Evolutionary conservation across 1,140 invertebrate genomes (phyloP), one percentile per base, ranked within the genome.

Genomic region (Plectrocnemia conspersa): DNA sequence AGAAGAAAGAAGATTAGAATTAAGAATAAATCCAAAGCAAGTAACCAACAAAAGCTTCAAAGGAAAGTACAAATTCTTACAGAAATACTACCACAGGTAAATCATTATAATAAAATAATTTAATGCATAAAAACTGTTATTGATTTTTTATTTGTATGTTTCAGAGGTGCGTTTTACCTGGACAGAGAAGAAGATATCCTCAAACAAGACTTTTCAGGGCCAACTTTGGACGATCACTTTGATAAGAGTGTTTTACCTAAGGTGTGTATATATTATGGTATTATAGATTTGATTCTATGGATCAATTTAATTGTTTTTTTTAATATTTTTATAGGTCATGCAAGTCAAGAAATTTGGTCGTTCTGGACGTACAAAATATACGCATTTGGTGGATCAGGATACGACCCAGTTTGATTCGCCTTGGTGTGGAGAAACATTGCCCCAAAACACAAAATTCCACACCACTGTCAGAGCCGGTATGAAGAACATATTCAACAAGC

Each of bases 341-440:
- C 97, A 99, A 80, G 97, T 99, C 1, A 99, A 99, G 74, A 99
- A 99, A 76, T 99, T 99, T 77, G 97, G 97, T 13, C 83, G 97
- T 11, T 97, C 96, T 55, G 96, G 96, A 16, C 82, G 97, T 45
- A 98, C 97, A 0, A 99, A 99, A 68, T 99, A 99, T 71, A 99
- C 97, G 3, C 97, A 99, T 77, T 79, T 99, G 64, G 94, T 99
- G 0, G 96, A 98, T 74, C 97, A 99, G 76, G 97, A 99, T 68
- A 99, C 97, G 0, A 99, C 97, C 0, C 86, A 92, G 62, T 97
- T 98, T 68, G 95, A 99, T 68, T 95, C 93, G 0, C 90, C 95
- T 0, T 99, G 97, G 97, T 86, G 89, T 53, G 84, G 85, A 2
- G 94, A 98, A 65, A 93, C 90, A 3, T 33, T 61, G 11, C 75